A percentile compares a stretch with the other conserved stretches of the same genome.
These are phyloP conservation scores for Plotosus lineatus DNA, from an alignment of 2,113 vertebrate genomes.

Conservation along the genomic window DNA sequence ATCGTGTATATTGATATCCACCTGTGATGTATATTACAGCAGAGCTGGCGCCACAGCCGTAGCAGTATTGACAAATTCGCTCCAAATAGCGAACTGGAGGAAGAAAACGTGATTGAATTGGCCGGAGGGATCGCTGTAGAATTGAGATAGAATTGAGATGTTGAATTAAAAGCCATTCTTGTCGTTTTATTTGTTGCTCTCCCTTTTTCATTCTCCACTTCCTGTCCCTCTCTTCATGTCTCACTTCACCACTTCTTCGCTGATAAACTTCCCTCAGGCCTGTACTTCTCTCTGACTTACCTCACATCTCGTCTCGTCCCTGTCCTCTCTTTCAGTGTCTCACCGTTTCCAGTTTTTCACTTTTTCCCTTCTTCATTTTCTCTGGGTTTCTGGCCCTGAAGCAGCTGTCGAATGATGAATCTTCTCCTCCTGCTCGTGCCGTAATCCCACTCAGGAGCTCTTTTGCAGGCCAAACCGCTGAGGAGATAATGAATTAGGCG, in stretches of 20 bases:
- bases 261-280: not conserved
- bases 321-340: not conserved
- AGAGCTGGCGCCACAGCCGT: not conserved
- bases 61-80: not conserved
- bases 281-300: not conserved
- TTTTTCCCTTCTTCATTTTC: not conserved
- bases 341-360: not conserved
- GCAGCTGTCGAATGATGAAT: slow-evolving; percentile 79
- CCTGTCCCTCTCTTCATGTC: slow-evolving; percentile 1
- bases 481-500: slow-evolving; percentile 97
- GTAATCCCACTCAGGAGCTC: slow-evolving; percentile 74
- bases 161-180: not conserved
- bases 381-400: slow-evolving; percentile 11
- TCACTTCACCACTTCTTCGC: not conserved
- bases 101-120: not conserved
- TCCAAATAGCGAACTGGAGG: not conserved
- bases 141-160: not conserved
- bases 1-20: not conserved
- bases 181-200: not conserved
- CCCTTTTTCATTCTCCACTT: not conserved
- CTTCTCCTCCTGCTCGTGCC: slow-evolving; percentile 78
- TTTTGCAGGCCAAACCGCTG: slow-evolving; percentile 78
- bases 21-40: not conserved
- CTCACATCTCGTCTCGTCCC: not conserved
- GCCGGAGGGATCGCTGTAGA: not conserved